Evolutionary conservation across 2,113 vertebrate species (phyloP).

Genomic region (Calyptommatus sinebrachiatus): DNA sequence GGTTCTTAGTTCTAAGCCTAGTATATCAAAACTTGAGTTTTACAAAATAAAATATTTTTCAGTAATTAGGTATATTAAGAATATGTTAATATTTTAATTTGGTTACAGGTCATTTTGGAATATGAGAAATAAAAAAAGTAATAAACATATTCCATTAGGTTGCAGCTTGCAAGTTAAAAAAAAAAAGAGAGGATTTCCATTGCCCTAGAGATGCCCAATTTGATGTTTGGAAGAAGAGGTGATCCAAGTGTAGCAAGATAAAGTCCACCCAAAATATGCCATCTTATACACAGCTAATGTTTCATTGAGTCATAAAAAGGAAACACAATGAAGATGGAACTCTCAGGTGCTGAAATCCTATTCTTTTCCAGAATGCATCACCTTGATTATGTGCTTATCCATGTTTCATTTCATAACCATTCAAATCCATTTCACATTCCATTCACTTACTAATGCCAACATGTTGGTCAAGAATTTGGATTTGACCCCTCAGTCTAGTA

Average conservation of each 20-base stretch:
- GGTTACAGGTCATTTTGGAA: not conserved
- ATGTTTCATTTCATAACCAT: not conserved
- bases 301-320: not conserved
- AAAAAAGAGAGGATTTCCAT: too few species aligned
- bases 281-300: not conserved
- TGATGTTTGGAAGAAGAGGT: not conserved
- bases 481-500: too few species aligned
- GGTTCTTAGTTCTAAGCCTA: not conserved
- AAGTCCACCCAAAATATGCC: not conserved
- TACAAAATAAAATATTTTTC: not conserved
- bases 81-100: not conserved
- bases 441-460: not conserved
- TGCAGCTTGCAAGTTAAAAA: not conserved
- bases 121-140: not conserved
- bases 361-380: not conserved
- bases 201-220: not conserved
- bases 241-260: not conserved
- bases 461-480: too few species aligned
- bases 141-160: not conserved
- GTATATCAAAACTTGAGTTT: too few species aligned
- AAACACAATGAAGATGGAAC: not conserved
- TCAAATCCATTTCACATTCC: not conserved
- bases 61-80: not conserved
- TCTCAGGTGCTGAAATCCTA: not conserved
- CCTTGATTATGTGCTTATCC: not conserved